Conservation (phyloP, 2,797 vertebrate species). For the Betta splendens region DNA sequence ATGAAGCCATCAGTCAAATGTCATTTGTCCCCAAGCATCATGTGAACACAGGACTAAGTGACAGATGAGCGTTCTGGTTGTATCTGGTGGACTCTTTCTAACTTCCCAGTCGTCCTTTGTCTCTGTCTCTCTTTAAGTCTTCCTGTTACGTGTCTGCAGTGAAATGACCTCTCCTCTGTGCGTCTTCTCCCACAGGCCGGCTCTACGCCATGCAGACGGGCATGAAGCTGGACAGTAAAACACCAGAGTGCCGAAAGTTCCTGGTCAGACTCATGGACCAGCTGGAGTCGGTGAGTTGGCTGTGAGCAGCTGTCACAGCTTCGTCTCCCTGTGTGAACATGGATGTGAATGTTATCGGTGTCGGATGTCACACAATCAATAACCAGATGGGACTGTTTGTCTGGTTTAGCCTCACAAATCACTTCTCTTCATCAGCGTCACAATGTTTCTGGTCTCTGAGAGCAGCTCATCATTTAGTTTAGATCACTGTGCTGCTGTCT, state of each 20-base stretch:
- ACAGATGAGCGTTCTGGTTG: too few relatives aligned
- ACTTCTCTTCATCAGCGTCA: neutral
- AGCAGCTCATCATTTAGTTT: too few relatives aligned
- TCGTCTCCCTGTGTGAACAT: neutral
- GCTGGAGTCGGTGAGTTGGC: constrained; percentile 87
- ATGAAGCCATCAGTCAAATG: too few relatives aligned
- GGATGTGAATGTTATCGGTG: too few relatives aligned
- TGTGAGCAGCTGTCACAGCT: neutral
- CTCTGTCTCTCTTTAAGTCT: too few relatives aligned
- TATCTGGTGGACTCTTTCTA: too few relatives aligned
- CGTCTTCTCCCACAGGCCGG: constrained; percentile 81
- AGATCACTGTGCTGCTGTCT: too few relatives aligned
- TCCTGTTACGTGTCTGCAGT: too few relatives aligned
- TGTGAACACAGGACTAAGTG: too few relatives aligned
- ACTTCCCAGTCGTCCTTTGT: too few relatives aligned
- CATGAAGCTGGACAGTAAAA: constrained; percentile 98
- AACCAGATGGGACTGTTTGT: neutral
- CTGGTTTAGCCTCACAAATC: neutral
- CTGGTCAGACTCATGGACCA: constrained; percentile 96
- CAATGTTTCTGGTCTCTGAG: neutral
- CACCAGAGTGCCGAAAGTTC: constrained; percentile 94
- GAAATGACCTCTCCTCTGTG: constrained; percentile 5
- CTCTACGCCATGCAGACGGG: constrained; percentile 96
- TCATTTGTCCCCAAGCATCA: too few relatives aligned
- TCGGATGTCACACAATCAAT: neutral